Evolutionary conservation across 2,888 invertebrate genomes (phyloP).

Genomic region (Willowsia nigromaculata): DNA sequence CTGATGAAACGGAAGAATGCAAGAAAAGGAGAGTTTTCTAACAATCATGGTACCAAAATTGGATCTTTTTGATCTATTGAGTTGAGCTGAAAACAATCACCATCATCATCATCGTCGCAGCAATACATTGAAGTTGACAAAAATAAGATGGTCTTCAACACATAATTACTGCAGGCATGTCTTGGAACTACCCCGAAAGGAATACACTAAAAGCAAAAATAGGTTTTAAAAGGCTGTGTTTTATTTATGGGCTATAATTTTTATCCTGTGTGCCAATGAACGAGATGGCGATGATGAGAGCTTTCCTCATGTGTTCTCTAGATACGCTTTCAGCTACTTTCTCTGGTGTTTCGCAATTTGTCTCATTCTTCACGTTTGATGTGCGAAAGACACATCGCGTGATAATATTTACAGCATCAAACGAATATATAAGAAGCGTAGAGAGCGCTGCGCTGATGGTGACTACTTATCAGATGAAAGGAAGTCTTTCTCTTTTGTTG

Average conservation of each 20-base stretch:
- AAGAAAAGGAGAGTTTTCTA: neutral
- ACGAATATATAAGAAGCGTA: neutral
- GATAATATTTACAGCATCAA: slow-evolving; percentile 14
- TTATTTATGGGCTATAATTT: no score
- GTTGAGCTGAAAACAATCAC: neutral
- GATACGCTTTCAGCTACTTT: neutral
- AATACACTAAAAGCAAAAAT: no score
- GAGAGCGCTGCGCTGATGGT: neutral
- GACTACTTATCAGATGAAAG: slow-evolving; percentile 20
- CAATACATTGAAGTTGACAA: neutral
- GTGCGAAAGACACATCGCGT: neutral
- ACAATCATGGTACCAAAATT: neutral
- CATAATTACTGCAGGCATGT: neutral
- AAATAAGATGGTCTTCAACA: neutral
- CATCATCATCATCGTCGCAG: neutral
- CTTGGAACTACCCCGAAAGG: neutral
- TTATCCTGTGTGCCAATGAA: neutral
- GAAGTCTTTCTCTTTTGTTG: neutral
- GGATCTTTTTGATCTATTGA: neutral
- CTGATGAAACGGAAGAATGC: neutral
- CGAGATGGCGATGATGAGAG: neutral
- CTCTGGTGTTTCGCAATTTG: slow-evolving; percentile 6
- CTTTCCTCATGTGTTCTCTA: neutral
- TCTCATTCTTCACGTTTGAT: slow-evolving; percentile 15
- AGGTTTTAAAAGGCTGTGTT: no score